phyloP scores from a whole-genome alignment of 2,888 invertebrate species.

The Furcula furcula region DNA sequence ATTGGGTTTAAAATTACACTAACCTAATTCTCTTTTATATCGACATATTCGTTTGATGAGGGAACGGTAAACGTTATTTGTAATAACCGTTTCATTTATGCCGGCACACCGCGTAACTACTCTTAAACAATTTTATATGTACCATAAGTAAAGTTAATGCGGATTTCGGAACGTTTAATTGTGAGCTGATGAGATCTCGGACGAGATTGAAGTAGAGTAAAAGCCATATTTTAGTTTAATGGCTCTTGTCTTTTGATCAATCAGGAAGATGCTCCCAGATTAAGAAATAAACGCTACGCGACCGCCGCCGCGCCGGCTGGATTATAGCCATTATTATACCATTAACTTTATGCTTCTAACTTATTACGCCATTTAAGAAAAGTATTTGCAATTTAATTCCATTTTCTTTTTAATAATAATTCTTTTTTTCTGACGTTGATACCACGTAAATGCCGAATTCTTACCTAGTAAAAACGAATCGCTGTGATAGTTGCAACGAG shows the following conservation, averaged over 20 bases:
- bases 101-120: conserved; percentile 44
- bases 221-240: conserved; percentile 56
- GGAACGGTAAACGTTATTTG: conserved; percentile 42
- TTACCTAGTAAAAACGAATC: no score
- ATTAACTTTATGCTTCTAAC: neutral
- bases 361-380: neutral
- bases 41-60: conserved; percentile 8
- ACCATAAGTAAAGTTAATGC: conserved; percentile 56
- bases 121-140: conserved; percentile 54
- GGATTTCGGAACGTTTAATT: conserved; percentile 54
- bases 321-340: conserved; percentile 21
- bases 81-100: conserved; percentile 58
- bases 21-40: conserved; percentile 10
- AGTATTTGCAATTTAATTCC: neutral
- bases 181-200: conserved; percentile 43
- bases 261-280: conserved; percentile 35
- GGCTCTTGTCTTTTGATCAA: conserved; percentile 40
- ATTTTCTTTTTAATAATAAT: neutral
- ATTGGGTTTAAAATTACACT: conserved; percentile 6
- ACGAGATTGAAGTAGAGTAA: conserved; percentile 45
- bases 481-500: no score
- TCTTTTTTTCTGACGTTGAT: no score
- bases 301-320: conserved; percentile 26
- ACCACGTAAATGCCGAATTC: no score
- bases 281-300: conserved; percentile 38